Conservation (phyloP, 2,888 invertebrate genomes). For the Xestia xanthographa region DNA sequence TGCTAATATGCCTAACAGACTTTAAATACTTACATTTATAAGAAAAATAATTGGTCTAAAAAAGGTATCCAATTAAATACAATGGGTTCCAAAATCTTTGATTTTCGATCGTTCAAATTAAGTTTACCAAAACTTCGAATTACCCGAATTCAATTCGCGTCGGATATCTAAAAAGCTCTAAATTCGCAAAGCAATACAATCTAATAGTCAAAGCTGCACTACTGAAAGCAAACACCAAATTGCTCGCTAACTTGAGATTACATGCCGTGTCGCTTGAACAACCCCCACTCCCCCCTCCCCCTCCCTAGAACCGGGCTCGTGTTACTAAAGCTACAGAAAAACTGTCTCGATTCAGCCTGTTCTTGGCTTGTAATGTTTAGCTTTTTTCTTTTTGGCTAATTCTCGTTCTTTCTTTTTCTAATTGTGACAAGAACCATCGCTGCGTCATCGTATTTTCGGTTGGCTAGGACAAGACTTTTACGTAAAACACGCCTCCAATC, state of each 20-base stretch:
- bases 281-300: slow-evolving; percentile 17
- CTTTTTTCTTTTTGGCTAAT: slow-evolving; percentile 47
- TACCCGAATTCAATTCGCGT: slow-evolving; percentile 16
- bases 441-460: neutral
- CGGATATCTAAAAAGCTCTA: slow-evolving; percentile 51
- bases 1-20: too few species aligned
- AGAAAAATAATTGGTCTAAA: too few species aligned
- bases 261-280: slow-evolving; percentile 75
- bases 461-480: neutral
- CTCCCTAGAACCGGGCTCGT: slow-evolving; percentile 68
- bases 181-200: slow-evolving; percentile 71
- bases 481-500: slow-evolving; percentile 19
- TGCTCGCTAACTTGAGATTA: slow-evolving; percentile 87
- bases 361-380: slow-evolving; percentile 72
- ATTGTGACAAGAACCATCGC: slow-evolving; percentile 20
- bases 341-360: slow-evolving; percentile 73
- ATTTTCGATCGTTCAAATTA: neutral
- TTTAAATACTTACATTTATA: too few species aligned
- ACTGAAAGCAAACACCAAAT: slow-evolving; percentile 87
- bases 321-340: slow-evolving; percentile 78
- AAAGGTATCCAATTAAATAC: neutral
- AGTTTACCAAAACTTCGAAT: neutral
- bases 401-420: slow-evolving; percentile 15
- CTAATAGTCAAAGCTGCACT: slow-evolving; percentile 80
- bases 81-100: neutral